Evolutionary conservation across 2,113 vertebrate species (phyloP).

Genomic region (Callipepla californica): DNA sequence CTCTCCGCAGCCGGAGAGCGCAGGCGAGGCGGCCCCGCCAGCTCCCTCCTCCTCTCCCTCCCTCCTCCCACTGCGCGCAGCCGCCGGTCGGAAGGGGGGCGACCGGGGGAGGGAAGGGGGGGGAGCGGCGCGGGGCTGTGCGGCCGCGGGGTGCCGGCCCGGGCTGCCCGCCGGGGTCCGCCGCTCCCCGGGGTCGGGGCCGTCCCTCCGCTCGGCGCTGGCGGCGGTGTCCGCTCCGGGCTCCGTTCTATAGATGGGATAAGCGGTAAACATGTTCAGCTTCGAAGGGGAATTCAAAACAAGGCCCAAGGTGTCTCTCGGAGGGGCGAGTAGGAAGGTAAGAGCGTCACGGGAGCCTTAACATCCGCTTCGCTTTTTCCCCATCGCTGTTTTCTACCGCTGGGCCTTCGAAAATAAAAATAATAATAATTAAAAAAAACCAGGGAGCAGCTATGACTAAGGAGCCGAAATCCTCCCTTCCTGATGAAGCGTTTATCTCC

Average conservation of each 20-base stretch:
- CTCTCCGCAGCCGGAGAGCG: conserved; percentile 35
- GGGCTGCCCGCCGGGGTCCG: not conserved
- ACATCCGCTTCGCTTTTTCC: not conserved
- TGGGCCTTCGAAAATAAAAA: conserved; percentile 16
- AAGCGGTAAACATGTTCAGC: conserved; percentile 94
- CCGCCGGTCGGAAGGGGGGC: conserved; percentile 38
- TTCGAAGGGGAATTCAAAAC: conserved; percentile 99
- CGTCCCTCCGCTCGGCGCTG: conserved; percentile 5
- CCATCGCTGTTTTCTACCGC: not conserved
- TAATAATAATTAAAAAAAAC: not conserved
- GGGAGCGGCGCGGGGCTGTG: not conserved
- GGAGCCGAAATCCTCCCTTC: not conserved
- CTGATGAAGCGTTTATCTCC: not conserved
- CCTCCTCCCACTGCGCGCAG: not conserved
- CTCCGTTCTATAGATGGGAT: conserved; percentile 85
- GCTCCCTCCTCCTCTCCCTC: not conserved
- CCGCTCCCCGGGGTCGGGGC: not conserved
- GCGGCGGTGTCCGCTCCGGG: not conserved
- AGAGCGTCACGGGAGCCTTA: not conserved
- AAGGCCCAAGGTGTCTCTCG: conserved; percentile 97
- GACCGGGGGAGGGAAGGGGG: not conserved
- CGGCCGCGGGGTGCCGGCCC: not conserved
- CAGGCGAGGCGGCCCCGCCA: conserved; percentile 7
- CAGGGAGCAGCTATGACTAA: conserved; percentile 57
- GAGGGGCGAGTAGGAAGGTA: conserved; percentile 97